A percentile compares a stretch with the other conserved stretches of the same genome.
These are phyloP conservation scores for Cardiocondyla obscurior DNA, from an alignment of 1,140 invertebrate species.

Conservation along the genomic window DNA sequence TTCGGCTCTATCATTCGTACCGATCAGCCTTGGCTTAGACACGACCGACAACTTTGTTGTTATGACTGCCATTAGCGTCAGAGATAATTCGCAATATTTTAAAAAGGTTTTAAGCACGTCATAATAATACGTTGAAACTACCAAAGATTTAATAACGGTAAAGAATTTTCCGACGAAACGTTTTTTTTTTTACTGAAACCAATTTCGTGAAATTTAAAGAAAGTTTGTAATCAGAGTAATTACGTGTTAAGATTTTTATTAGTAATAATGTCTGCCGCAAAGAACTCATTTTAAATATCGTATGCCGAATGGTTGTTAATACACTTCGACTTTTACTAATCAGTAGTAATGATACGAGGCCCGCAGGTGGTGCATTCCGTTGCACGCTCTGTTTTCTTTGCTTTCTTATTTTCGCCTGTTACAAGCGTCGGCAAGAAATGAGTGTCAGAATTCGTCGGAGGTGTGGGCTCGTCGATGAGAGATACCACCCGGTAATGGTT, in stretches of 20 bases:
- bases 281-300: not conserved
- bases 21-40: slow-evolving; percentile 75
- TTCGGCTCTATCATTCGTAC: slow-evolving; percentile 71
- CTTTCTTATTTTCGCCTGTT: slow-evolving; percentile 27
- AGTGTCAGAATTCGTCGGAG: slow-evolving; percentile 71
- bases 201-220: not conserved
- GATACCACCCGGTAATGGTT: slow-evolving; percentile 77
- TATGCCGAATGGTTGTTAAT: not conserved
- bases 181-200: no score
- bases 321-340: slow-evolving; percentile 5
- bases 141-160: not conserved
- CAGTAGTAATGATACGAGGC: slow-evolving; percentile 1
- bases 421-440: slow-evolving; percentile 31
- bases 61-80: not conserved
- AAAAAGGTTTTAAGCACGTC: not conserved
- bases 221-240: no score
- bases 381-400: not conserved
- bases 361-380: slow-evolving; percentile 33
- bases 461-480: slow-evolving; percentile 72
- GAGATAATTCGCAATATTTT: not conserved
- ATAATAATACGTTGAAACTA: not conserved
- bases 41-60: slow-evolving; percentile 59
- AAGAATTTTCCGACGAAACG: no score
- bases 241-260: not conserved
- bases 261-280: not conserved